A percentile compares a stretch with the other conserved stretches of the same genome.
phyloP scores from a whole-genome alignment of 2,797 vertebrate genomes.

The Epinephelus coioides region DNA sequence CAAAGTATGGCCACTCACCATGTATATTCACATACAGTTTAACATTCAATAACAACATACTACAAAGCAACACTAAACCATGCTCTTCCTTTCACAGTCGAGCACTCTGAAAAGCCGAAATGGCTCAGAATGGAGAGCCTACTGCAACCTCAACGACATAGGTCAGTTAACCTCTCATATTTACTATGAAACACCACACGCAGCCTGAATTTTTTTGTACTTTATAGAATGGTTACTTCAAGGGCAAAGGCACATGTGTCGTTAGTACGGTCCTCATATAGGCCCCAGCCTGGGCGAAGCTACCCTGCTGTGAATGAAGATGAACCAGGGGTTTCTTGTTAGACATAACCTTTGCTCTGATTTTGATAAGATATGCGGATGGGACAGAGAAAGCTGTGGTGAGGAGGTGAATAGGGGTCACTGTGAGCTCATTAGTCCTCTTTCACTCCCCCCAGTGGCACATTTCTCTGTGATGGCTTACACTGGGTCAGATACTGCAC shows the following conservation, averaged over 20 bases:
- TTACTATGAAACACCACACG: constrained; percentile 22
- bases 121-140: constrained; percentile 93
- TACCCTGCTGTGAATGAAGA: constrained; percentile 74
- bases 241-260: constrained; percentile 50
- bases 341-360: constrained; percentile 80
- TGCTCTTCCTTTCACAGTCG: constrained; percentile 70
- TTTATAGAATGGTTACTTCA: constrained; percentile 45
- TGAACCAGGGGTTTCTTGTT: constrained; percentile 73
- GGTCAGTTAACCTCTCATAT: constrained; percentile 86
- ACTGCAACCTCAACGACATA: constrained; percentile 95
- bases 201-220: constrained; percentile 8
- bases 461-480: constrained; percentile 59
- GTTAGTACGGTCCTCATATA: constrained; percentile 38
- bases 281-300: constrained; percentile 24
- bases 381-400: constrained; percentile 45
- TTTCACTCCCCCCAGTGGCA: constrained; percentile 57
- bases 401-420: constrained; percentile 71
- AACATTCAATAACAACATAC: not conserved
- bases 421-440: constrained; percentile 74
- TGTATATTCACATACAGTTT: not conserved
- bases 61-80: constrained; percentile 9
- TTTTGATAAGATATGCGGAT: constrained; percentile 79
- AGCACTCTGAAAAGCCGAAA: constrained; percentile 86
- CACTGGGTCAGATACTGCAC: constrained; percentile 59
- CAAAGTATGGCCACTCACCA: constrained; percentile 81